Conservation (phyloP, 2,113 vertebrate species). For the Sinocyclocheilus maitianheensis region DNA sequence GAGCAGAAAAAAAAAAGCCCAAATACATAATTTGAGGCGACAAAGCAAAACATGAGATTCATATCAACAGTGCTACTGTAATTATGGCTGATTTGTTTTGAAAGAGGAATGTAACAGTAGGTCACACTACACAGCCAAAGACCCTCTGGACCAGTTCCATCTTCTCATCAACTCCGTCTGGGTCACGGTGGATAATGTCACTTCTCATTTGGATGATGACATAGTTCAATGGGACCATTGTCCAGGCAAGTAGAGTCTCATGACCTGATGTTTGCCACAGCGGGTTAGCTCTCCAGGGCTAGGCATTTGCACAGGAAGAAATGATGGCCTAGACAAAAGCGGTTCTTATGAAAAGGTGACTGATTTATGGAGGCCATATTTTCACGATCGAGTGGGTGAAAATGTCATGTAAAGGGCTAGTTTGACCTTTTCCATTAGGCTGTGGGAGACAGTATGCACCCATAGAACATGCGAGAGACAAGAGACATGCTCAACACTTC, state of each 20-base stretch:
- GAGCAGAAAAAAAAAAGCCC: background rate
- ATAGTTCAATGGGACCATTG: slow-evolving; percentile 41
- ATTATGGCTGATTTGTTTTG: slow-evolving; percentile 7
- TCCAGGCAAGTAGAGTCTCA: slow-evolving; percentile 15
- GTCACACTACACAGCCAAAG: slow-evolving; percentile 28
- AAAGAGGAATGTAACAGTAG: slow-evolving; percentile 2
- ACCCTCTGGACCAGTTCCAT: slow-evolving; percentile 24
- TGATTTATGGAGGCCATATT: slow-evolving; percentile 28
- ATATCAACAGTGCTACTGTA: background rate
- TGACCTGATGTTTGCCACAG: slow-evolving; percentile 23
- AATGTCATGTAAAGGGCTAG: slow-evolving; percentile 20
- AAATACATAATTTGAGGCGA: background rate
- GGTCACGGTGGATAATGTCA: slow-evolving; percentile 47
- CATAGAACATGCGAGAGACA: background rate
- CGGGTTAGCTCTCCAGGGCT: background rate
- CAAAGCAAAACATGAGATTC: background rate
- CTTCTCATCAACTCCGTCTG: slow-evolving; percentile 35
- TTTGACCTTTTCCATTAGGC: slow-evolving; percentile 21
- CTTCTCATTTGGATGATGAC: slow-evolving; percentile 47
- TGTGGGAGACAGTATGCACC: background rate
- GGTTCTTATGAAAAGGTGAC: slow-evolving; percentile 32
- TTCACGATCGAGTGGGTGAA: slow-evolving; percentile 3
- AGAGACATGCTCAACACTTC: background rate
- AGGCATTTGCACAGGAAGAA: background rate
- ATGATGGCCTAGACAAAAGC: slow-evolving; percentile 27